phyloP scores from a whole-genome alignment of 2,797 vertebrate species.

The Clarias laeviceps region DNA sequence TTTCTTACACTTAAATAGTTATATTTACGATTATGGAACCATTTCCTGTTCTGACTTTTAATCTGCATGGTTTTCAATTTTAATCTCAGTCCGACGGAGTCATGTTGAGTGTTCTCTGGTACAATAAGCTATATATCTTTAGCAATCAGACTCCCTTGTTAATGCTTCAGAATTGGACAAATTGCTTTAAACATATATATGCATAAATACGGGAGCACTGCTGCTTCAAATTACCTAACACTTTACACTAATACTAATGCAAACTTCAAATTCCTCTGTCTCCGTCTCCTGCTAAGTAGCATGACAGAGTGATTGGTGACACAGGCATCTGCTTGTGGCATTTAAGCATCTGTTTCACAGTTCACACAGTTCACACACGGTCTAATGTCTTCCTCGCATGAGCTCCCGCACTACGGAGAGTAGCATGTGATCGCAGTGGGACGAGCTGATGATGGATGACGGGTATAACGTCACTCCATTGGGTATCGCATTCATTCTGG shows the following conservation, averaged over 20 bases:
- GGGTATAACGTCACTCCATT: constrained; percentile 12
- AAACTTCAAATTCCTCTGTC: neutral
- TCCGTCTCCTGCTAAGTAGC: constrained; percentile 8
- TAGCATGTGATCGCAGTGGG: constrained; percentile 1
- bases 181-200: neutral
- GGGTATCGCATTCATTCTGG: neutral
- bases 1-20: neutral
- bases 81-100: neutral
- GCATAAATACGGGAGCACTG: neutral
- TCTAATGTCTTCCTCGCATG: constrained; percentile 35
- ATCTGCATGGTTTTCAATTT: too few species aligned
- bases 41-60: neutral
- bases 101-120: neutral
- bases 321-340: constrained; percentile 7
- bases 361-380: constrained; percentile 24
- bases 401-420: constrained; percentile 18
- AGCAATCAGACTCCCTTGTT: neutral
- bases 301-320: constrained; percentile 21
- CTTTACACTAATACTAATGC: neutral
- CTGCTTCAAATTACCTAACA: neutral
- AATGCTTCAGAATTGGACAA: neutral
- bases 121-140: neutral
- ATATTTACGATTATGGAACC: neutral
- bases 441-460: constrained; percentile 27
- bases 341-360: constrained; percentile 37